phyloP scores from a whole-genome alignment of 2,113 vertebrate species.

The Urocynchramus pylzowi region DNA sequence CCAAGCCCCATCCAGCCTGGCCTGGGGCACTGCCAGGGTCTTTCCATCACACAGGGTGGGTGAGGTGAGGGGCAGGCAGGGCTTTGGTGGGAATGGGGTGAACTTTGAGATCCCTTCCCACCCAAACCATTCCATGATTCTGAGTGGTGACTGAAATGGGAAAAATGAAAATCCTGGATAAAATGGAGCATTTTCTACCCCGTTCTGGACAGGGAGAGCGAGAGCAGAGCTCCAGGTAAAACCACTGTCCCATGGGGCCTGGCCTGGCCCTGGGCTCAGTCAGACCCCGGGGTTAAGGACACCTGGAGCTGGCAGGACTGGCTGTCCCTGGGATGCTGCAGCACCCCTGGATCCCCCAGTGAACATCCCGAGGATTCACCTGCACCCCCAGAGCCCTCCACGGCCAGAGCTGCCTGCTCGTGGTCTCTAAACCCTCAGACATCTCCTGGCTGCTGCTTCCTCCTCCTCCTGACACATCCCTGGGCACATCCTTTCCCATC shows the following conservation, averaged over 20 bases:
- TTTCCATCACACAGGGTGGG: neutral
- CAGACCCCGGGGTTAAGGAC: neutral
- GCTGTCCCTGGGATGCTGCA: neutral
- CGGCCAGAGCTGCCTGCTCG: neutral
- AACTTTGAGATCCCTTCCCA: neutral
- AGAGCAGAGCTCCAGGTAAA: neutral
- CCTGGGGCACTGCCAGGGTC: neutral
- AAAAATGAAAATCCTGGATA: neutral
- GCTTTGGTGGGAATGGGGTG: neutral
- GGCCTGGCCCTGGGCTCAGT: no score
- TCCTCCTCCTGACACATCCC: neutral
- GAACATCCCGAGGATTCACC: rapidly evolving
- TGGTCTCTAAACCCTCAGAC: neutral
- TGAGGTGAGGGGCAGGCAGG: neutral
- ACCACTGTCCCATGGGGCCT: neutral
- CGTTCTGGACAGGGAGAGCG: neutral
- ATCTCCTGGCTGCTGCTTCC: neutral
- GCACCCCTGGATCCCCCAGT: neutral
- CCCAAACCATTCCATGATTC: neutral
- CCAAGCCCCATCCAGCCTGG: rapidly evolving
- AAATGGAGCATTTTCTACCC: neutral
- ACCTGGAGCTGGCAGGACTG: neutral
- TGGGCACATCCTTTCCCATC: neutral
- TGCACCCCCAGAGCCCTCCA: neutral
- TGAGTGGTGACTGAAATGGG: neutral